Percentiles rank a stretch among this genome's conserved stretches.
Conservation (phyloP, 2,888 invertebrate genomes). For the Mythimna impura region DNA sequence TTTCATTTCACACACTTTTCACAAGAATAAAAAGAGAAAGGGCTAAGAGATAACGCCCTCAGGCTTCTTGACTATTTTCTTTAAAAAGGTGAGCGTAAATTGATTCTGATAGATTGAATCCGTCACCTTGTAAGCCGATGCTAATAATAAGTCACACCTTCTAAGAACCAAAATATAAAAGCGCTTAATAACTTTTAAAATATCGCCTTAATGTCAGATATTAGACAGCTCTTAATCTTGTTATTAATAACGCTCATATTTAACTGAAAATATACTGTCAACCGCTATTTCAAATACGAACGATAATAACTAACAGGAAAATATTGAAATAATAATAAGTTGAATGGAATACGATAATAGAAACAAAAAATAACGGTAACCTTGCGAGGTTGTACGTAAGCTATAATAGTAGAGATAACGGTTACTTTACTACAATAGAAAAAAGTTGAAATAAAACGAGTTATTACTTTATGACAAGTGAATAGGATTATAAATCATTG, state of each 20-base stretch:
- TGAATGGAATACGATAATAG: slow-evolving; percentile 38
- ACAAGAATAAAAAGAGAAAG: slow-evolving; percentile 58
- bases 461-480: slow-evolving; percentile 59
- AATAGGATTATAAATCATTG: slow-evolving; percentile 58
- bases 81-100: slow-evolving; percentile 75
- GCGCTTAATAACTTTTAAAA: slow-evolving; percentile 35
- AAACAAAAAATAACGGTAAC: slow-evolving; percentile 37
- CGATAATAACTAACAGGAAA: slow-evolving; percentile 44
- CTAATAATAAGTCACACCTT: slow-evolving; percentile 65
- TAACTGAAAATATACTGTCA: slow-evolving; percentile 43
- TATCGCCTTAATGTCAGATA: slow-evolving; percentile 50
- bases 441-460: slow-evolving; percentile 33
- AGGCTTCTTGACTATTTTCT: slow-evolving; percentile 69
- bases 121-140: slow-evolving; percentile 67
- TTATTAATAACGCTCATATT: slow-evolving; percentile 58
- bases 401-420: slow-evolving; percentile 24
- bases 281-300: slow-evolving; percentile 43
- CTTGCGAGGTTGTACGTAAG: slow-evolving; percentile 28
- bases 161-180: slow-evolving; percentile 46
- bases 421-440: slow-evolving; percentile 34
- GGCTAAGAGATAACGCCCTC: slow-evolving; percentile 60
- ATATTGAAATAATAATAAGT: slow-evolving; percentile 34
- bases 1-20: slow-evolving; percentile 59
- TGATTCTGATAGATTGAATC: slow-evolving; percentile 75
- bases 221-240: slow-evolving; percentile 40